Conservation (phyloP, 2,797 vertebrate genomes). For the Rhinichthys osculus region DNA sequence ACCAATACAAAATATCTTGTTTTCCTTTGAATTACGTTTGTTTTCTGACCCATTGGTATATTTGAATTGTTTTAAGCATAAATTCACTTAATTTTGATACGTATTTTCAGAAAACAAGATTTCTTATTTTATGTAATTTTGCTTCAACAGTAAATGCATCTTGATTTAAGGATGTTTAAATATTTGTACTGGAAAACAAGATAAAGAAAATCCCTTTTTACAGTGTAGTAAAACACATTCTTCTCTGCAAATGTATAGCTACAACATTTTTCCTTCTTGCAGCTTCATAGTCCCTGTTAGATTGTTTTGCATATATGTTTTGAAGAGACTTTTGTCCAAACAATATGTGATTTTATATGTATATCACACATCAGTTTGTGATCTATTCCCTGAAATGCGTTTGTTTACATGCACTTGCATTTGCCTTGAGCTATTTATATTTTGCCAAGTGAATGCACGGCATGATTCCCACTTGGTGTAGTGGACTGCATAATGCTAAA, state of each 20-base stretch:
- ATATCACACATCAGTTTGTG: neutral
- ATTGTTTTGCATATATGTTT: neutral
- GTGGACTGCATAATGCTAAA: constrained; percentile 4
- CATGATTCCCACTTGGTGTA: neutral
- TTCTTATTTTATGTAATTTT: neutral
- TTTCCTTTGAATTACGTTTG: no score
- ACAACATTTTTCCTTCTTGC: neutral
- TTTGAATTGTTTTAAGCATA: neutral
- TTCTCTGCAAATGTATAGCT: neutral
- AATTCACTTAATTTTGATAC: neutral
- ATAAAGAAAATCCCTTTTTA: neutral
- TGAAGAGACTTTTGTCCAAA: neutral
- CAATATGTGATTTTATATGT: neutral
- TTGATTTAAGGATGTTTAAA: neutral
- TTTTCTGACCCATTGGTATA: neutral
- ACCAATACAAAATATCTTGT: no score
- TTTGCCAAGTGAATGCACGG: neutral
- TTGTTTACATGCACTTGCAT: neutral
- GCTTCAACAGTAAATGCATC: neutral
- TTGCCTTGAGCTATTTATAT: constrained; percentile 7
- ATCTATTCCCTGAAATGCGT: constrained; percentile 14
- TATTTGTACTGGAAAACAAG: neutral
- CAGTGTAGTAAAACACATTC: neutral
- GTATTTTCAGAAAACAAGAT: neutral
- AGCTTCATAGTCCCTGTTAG: neutral